These are phyloP conservation scores for Otus sunia DNA, from an alignment of 2,113 vertebrate species.

Conservation along the genomic window DNA sequence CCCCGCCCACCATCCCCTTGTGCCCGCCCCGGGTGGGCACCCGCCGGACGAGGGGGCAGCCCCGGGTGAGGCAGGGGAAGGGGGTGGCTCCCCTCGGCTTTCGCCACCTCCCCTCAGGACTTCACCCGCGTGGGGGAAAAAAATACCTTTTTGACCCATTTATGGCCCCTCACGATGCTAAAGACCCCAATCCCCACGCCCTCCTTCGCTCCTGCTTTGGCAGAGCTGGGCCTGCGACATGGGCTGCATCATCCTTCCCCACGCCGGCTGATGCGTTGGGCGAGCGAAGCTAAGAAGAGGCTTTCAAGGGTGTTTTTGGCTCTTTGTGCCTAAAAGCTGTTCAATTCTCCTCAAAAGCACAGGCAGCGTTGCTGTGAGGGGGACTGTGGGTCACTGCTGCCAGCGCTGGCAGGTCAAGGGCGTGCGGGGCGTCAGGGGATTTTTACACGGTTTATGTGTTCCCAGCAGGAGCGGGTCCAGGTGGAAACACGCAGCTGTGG, in stretches of 20 bases:
- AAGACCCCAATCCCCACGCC: neutral
- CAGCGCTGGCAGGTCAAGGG: neutral
- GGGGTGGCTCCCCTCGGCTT: neutral
- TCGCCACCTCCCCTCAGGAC: neutral
- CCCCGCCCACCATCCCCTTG: too few relatives aligned
- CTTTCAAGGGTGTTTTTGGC: rapidly evolving
- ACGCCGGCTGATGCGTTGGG: rapidly evolving
- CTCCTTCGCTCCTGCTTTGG: rapidly evolving
- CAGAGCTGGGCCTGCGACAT: neutral
- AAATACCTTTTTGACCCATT: neutral
- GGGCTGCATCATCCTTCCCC: neutral
- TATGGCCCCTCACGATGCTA: neutral
- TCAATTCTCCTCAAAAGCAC: neutral
- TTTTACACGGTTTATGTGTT: rapidly evolving
- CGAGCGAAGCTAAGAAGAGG: rapidly evolving
- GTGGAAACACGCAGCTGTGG: neutral
- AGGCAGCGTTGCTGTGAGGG: rapidly evolving
- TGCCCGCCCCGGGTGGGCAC: neutral
- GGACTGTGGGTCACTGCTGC: neutral
- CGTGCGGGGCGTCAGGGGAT: rapidly evolving
- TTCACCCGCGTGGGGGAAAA: too few relatives aligned
- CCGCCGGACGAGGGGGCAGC: too few relatives aligned
- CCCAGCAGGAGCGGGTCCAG: neutral
- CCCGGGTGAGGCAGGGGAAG: neutral
- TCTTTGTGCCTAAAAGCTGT: neutral